phyloP scores from a whole-genome alignment of 2,113 vertebrate species.

The Leptodactylus fuscus region DNA sequence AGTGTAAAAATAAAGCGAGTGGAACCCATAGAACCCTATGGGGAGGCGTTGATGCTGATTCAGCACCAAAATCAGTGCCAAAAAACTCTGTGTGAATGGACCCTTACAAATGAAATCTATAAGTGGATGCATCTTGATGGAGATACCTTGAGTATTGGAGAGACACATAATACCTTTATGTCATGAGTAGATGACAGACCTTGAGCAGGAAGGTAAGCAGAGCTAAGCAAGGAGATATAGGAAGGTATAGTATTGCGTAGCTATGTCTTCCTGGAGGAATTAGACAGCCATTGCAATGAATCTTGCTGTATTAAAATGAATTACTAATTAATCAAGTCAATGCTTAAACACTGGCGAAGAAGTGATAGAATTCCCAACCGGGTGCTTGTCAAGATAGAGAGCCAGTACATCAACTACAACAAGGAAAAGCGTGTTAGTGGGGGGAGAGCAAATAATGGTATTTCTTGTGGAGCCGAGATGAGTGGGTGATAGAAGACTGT shows the following conservation, averaged over 20 bases:
- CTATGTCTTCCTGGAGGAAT: background rate
- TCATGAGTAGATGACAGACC: no score
- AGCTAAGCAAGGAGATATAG: background rate
- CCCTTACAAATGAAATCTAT: no score
- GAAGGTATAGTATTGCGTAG: no score
- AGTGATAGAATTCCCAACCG: constrained; percentile 24
- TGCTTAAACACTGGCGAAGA: constrained; percentile 38
- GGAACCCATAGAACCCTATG: no score
- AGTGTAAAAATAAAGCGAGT: no score
- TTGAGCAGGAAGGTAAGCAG: background rate
- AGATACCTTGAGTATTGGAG: no score
- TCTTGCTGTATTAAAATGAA: constrained; percentile 7
- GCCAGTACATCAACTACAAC: background rate
- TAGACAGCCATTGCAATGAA: background rate
- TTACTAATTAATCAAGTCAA: constrained; percentile 43
- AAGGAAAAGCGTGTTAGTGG: constrained; percentile 7
- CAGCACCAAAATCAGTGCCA: no score
- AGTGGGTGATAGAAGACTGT: background rate
- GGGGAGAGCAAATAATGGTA: constrained; percentile 41
- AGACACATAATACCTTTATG: no score
- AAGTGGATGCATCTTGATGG: no score
- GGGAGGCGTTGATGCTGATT: no score
- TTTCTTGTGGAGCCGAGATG: constrained; percentile 15
- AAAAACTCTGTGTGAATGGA: no score
- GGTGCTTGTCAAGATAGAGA: constrained; percentile 2